A percentile compares a stretch with the other conserved stretches of the same genome.
Conservation (phyloP, 1,140 invertebrate genomes). For the Dreissena polymorpha region DNA sequence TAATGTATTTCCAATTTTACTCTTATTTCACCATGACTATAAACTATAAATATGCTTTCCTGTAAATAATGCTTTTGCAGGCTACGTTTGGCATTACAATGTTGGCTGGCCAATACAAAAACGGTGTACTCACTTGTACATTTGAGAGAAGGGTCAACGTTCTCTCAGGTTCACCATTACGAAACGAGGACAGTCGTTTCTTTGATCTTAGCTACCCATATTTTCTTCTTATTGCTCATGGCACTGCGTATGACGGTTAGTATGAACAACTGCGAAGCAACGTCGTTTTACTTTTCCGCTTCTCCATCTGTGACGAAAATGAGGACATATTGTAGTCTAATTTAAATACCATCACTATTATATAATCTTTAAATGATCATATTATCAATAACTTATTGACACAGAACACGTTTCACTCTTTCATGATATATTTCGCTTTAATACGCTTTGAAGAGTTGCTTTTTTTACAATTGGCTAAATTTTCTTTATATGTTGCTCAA, state of each 20-base stretch:
- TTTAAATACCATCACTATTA: too few species aligned
- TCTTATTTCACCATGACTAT: neutral
- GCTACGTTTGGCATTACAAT: conserved; percentile 9
- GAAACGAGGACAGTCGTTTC: conserved; percentile 6
- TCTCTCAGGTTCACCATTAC: neutral
- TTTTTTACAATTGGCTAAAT: too few species aligned
- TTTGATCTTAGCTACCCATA: conserved; percentile 16
- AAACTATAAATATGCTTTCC: neutral
- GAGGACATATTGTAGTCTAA: too few species aligned
- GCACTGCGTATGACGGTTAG: neutral
- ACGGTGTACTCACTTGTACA: conserved; percentile 33
- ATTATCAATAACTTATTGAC: too few species aligned
- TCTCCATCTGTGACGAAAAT: too few species aligned
- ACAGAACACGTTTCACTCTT: too few species aligned
- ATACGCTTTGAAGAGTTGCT: too few species aligned
- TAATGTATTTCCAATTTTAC: too few species aligned
- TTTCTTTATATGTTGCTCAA: too few species aligned
- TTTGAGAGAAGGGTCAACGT: conserved; percentile 18
- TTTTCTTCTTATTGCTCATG: conserved; percentile 38
- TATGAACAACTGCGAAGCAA: neutral
- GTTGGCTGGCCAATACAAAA: neutral
- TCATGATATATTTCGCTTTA: too few species aligned
- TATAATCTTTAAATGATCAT: too few species aligned
- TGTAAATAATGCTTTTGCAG: conserved; percentile 12
- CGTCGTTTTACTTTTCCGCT: too few species aligned